Percentiles rank a stretch among this genome's conserved stretches.
Evolutionary conservation across 2,113 vertebrate species (phyloP).

Genomic region (Morphnarchus princeps): DNA sequence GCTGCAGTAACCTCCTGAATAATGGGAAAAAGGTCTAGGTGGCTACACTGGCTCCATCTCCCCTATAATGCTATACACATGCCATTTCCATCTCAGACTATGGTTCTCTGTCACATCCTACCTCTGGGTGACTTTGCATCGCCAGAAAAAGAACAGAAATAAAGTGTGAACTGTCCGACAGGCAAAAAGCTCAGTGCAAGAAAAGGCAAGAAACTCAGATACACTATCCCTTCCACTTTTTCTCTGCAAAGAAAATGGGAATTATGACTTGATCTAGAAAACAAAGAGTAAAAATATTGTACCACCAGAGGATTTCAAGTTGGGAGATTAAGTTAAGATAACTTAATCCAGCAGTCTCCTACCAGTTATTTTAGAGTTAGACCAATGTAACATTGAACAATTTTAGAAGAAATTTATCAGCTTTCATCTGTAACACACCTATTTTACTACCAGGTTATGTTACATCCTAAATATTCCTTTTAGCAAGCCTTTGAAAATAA

Average conservation of each 20-base stretch:
- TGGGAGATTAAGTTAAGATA: background rate
- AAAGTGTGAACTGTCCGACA: background rate
- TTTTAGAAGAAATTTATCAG: background rate
- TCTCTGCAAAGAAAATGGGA: background rate
- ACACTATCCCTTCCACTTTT: background rate
- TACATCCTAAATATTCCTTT: background rate
- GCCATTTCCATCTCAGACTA: background rate
- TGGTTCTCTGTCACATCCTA: background rate
- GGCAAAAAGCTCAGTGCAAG: background rate
- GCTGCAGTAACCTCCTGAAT: background rate
- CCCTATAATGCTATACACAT: accelerated
- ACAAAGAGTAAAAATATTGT: background rate
- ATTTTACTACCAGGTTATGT: background rate
- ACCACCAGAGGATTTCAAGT: background rate
- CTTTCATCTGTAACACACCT: background rate
- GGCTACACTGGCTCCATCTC: background rate
- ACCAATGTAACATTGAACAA: background rate
- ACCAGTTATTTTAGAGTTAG: background rate
- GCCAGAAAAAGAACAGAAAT: background rate
- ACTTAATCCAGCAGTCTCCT: background rate
- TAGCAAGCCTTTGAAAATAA: background rate
- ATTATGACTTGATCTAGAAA: background rate
- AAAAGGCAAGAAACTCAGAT: background rate
- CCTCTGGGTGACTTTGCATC: background rate
- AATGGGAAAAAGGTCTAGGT: background rate